Base-by-base conservation (phyloP, 37 sponge, comb jelly and placozoan genomes). In the Halisarca cf. caerulea region DNA sequence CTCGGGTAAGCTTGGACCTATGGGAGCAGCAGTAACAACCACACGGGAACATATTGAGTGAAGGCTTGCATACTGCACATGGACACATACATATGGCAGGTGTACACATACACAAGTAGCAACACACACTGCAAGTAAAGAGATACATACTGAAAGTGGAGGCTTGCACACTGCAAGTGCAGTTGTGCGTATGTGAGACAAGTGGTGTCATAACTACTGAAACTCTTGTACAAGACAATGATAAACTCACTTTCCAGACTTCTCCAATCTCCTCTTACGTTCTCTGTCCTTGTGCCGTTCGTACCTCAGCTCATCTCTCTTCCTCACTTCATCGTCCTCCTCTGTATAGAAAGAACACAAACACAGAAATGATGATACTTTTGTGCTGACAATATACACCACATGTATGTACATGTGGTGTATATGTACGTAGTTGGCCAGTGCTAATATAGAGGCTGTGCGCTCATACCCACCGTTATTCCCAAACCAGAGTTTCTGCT, bases 251-350 rank as follows among this genome's bases (percentile, higher is more conserved):
- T 78, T 80, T 27, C 83, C 89, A 41, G 97, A 97, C 30, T 84
- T 86, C 59, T 91, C 95, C 47, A 99, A 73, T 39, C 99, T 80
- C 42, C 97, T 89, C 79, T 96, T 90, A 47, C 99, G 80, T 80
- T 99, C 97, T 41, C 99, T 87, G 64, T 99, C 99, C 80, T 95
- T 96, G 99, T 96, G 99, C 37, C 99, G 78, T 59, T 99, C 99
- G 38, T 94, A 79, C 57, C 97, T 86, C 64, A 99, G 84, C 38
- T 96, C 88, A 25, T 99, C 99, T 70, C 99, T 80, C 87, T 95
- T 94, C 75, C 80, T 64, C 7, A 81, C 88, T 28, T 88, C 93
- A 0, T 60, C 86, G 47, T 86, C 84, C 18, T 92, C 93, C 41
- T 89, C 93, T 42, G 42, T 7, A 38, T 11, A 66, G 33, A 36